Evolutionary conservation across 2,113 vertebrate genomes (phyloP).

Genomic region (Ibidorhyncha struthersii): DNA sequence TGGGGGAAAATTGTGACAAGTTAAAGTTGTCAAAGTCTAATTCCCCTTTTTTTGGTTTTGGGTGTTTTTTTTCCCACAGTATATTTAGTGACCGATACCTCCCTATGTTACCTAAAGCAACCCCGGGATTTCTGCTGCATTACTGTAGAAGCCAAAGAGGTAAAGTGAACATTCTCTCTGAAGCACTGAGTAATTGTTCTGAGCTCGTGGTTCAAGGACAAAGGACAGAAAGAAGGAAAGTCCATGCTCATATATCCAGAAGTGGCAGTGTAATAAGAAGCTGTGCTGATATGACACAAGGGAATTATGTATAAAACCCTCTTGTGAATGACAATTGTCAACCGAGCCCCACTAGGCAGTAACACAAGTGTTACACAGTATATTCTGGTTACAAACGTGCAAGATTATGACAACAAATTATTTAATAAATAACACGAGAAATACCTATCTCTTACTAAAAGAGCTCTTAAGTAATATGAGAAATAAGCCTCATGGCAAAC

Average conservation of each 20-base stretch:
- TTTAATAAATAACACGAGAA: background rate
- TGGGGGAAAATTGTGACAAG: background rate
- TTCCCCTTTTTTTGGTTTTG: background rate
- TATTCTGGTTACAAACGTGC: background rate
- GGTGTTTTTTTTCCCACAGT: conserved; percentile 73
- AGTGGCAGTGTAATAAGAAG: background rate
- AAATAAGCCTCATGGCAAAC: background rate
- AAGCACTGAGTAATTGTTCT: background rate
- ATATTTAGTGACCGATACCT: conserved; percentile 85
- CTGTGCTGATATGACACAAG: background rate
- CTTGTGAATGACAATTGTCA: background rate
- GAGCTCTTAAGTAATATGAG: background rate
- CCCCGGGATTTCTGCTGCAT: conserved; percentile 97
- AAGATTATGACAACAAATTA: background rate
- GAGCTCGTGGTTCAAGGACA: background rate
- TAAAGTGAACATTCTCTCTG: conserved; percentile 43
- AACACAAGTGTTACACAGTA: background rate
- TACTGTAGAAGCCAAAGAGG: conserved; percentile 89
- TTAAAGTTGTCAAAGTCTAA: background rate
- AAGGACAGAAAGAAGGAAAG: background rate
- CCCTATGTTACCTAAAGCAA: conserved; percentile 87
- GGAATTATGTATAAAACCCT: background rate
- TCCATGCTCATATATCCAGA: background rate
- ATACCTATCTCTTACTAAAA: background rate
- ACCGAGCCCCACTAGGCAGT: background rate